Base-by-base conservation (phyloP, 2,113 vertebrate genomes). In the Daubentonia madagascariensis region DNA sequence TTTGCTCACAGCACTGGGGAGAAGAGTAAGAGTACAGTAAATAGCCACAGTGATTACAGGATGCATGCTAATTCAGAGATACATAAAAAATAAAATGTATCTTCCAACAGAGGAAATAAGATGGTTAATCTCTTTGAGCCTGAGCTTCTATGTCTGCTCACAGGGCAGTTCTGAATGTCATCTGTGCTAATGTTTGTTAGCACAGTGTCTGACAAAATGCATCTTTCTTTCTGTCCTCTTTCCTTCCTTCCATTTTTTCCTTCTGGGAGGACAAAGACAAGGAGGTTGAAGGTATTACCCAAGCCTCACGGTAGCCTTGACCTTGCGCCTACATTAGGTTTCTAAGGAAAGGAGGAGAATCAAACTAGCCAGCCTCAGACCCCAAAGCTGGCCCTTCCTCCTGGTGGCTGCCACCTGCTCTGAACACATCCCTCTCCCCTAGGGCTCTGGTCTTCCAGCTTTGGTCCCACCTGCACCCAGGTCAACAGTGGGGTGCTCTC, bases 381-480 rank as follows among this genome's bases (percentile, higher is more conserved):
- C 9, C 32, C 9, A n/a, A 37, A 17, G 32, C 3, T 52, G 20
- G 32, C 40, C 25, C 4, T 32, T 43, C 16, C 22, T 20, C 20
- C 0, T 6, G 85, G 50, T 8, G n/a, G 30, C 32, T 16, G 37
- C 32, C 50, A 17, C 8, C 32, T n/a, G 20, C 23, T 67, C 50
- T 17, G 17, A 52, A 22, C 22, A 32, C 0, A 3, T 3, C 25
- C 30, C 5, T n/a, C 17, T 52, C 28, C 30, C 8, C 32, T 28
- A 3, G 6, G 72, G 35, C 22, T 6, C 16, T 8, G 63, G 50
- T 5, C 9, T n/a, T 8, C 14, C 40, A 43, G 35, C n/a, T 79
- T 40, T 18, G 37, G 4, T 7, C 37, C 30, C 1, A 17, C 1
- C 1, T 11, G 11, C 22, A 43, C 35, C 59, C 65, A 10, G 18